These are phyloP conservation scores for Polymixis flavicincta DNA, from an alignment of 2,888 invertebrate genomes.

Conservation along the genomic window DNA sequence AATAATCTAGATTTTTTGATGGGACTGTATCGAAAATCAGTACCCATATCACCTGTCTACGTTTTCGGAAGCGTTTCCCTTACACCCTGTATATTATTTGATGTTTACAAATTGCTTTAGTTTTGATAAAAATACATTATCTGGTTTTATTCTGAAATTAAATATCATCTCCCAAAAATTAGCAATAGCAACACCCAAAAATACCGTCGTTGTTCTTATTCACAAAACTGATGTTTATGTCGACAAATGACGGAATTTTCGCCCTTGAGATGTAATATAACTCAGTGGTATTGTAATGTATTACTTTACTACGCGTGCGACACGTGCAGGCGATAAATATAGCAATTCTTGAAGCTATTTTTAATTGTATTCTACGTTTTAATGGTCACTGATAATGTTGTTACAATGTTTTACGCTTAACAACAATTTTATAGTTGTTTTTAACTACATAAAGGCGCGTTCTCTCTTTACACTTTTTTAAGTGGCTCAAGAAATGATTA, in stretches of 20 bases:
- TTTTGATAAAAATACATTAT: background rate
- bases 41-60: no score
- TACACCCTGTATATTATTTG: no score
- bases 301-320: conserved; percentile 36
- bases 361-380: conserved; percentile 27
- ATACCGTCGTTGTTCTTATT: background rate
- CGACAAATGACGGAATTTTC: conserved; percentile 24
- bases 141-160: background rate
- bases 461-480: no score
- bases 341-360: conserved; percentile 39
- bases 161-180: background rate
- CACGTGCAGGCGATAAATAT: conserved; percentile 56
- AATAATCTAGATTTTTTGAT: no score
- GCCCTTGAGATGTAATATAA: conserved; percentile 46
- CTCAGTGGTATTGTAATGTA: conserved; percentile 36
- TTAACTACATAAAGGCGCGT: background rate
- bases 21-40: no score
- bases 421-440: conserved; percentile 19
- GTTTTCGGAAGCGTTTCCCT: no score
- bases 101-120: background rate
- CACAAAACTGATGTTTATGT: conserved; percentile 18
- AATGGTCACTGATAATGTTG: conserved; percentile 25
- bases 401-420: conserved; percentile 25
- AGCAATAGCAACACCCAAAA: conserved; percentile 6
- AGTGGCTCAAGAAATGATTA: background rate